phyloP scores from a whole-genome alignment of 1,140 invertebrate species.

The Aleiodes sp. region DNA sequence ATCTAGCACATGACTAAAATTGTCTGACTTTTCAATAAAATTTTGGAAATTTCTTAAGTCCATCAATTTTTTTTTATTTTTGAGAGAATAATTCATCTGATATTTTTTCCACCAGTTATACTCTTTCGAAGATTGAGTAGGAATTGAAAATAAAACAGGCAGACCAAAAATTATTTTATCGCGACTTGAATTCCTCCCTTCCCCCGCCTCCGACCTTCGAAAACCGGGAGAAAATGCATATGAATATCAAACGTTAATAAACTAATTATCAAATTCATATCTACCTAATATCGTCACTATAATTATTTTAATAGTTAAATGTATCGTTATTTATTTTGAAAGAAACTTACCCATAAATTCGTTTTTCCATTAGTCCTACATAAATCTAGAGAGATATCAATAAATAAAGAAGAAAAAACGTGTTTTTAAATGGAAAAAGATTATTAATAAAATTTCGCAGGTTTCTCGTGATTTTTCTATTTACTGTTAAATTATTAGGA shows the following conservation, averaged over 20 bases:
- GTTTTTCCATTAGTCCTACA: background rate
- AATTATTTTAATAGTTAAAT: background rate
- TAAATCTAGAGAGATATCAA: background rate
- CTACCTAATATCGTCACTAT: slow-evolving; percentile 18
- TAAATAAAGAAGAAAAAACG: background rate
- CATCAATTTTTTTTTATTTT: no score
- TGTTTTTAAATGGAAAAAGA: background rate
- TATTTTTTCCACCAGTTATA: no score
- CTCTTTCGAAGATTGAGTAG: no score
- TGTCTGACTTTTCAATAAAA: no score
- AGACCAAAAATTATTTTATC: background rate
- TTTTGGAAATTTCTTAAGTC: no score
- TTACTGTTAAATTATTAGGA: background rate
- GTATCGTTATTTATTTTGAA: background rate
- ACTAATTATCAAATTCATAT: slow-evolving; percentile 12
- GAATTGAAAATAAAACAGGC: no score
- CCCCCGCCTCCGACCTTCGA: no score
- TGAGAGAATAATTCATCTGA: no score
- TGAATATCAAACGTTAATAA: slow-evolving; percentile 4
- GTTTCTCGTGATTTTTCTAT: slow-evolving; percentile 5
- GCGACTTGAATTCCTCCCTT: no score
- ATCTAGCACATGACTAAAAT: no score
- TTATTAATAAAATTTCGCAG: background rate
- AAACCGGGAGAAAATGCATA: background rate
- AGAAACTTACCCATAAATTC: background rate